A percentile compares a stretch with the other conserved stretches of the same genome.
Conservation (phyloP, 2,797 vertebrate species). For the Lepus townsendii region DNA sequence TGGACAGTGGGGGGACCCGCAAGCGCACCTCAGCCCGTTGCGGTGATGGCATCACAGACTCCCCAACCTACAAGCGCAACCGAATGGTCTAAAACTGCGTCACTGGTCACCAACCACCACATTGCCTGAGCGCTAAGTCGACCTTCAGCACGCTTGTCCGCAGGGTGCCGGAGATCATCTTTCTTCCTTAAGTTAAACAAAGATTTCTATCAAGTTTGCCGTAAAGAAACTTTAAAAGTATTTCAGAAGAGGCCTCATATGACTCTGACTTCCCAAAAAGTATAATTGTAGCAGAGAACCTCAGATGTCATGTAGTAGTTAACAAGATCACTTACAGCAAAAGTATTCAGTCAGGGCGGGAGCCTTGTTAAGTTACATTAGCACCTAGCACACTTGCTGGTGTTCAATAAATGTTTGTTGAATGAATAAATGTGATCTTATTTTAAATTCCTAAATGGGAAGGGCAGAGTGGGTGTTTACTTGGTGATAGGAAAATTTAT, state of each 20-base stretch:
- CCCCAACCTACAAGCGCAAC: slow-evolving; percentile 98
- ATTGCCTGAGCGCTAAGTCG: slow-evolving; percentile 93
- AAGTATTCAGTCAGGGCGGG: slow-evolving; percentile 87
- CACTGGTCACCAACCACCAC: slow-evolving; percentile 87
- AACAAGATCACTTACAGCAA: slow-evolving; percentile 88
- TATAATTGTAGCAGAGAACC: slow-evolving; percentile 37
- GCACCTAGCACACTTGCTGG: slow-evolving; percentile 66
- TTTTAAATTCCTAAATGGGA: slow-evolving; percentile 89
- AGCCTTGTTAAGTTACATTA: slow-evolving; percentile 71
- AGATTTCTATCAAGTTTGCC: slow-evolving; percentile 61
- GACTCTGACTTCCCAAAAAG: slow-evolving; percentile 51
- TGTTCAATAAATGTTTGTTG: slow-evolving; percentile 82
- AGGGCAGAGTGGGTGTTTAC: slow-evolving; percentile 87
- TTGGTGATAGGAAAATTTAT: slow-evolving; percentile 81
- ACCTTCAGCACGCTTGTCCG: slow-evolving; percentile 89
- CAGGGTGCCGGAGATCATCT: slow-evolving; percentile 82
- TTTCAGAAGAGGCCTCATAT: slow-evolving; percentile 50
- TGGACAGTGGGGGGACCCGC: slow-evolving; percentile 95
- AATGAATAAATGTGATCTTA: slow-evolving; percentile 90
- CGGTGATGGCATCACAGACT: slow-evolving; percentile 95
- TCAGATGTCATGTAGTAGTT: slow-evolving; percentile 82
- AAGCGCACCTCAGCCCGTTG: slow-evolving; percentile 98
- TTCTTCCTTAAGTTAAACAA: slow-evolving; percentile 64
- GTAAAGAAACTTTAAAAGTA: slow-evolving; percentile 58
- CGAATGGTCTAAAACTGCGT: slow-evolving; percentile 94